phyloP scores from a whole-genome alignment of 1,140 invertebrate genomes.

The Brachionus rubens region DNA sequence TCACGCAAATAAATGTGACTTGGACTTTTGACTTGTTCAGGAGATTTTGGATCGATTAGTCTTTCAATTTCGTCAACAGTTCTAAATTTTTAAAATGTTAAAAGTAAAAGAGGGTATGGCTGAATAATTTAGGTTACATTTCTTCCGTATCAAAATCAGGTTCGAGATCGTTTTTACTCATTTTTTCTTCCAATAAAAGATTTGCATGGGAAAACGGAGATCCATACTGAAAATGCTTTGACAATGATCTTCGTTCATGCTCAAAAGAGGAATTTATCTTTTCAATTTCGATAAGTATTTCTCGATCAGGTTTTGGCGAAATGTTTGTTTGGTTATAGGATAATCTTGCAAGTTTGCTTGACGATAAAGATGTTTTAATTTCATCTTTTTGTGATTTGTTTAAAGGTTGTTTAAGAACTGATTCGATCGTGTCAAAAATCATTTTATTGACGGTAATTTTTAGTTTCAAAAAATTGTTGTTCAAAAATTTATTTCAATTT shows the following conservation, averaged over 20 bases:
- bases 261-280: too few species aligned
- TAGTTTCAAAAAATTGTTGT: too few species aligned
- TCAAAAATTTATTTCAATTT: too few species aligned
- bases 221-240: too few species aligned
- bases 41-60: not conserved
- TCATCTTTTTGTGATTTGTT: not conserved
- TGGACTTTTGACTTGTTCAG: not conserved
- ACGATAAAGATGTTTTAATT: not conserved
- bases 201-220: too few species aligned
- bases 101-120: too few species aligned
- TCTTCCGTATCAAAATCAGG: too few species aligned
- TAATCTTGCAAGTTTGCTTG: not conserved
- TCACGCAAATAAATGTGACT: not conserved
- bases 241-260: too few species aligned
- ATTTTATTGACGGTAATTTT: not conserved
- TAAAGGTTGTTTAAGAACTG: not conserved
- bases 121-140: too few species aligned
- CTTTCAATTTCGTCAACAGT: not conserved
- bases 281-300: not conserved
- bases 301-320: not conserved
- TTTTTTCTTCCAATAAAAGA: too few species aligned
- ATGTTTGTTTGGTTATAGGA: not conserved
- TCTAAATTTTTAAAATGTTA: too few species aligned
- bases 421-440: conserved; percentile 34
- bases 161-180: too few species aligned